These are phyloP conservation scores for Charina bottae DNA, from an alignment of 2,113 vertebrate species.

Conservation along the genomic window DNA sequence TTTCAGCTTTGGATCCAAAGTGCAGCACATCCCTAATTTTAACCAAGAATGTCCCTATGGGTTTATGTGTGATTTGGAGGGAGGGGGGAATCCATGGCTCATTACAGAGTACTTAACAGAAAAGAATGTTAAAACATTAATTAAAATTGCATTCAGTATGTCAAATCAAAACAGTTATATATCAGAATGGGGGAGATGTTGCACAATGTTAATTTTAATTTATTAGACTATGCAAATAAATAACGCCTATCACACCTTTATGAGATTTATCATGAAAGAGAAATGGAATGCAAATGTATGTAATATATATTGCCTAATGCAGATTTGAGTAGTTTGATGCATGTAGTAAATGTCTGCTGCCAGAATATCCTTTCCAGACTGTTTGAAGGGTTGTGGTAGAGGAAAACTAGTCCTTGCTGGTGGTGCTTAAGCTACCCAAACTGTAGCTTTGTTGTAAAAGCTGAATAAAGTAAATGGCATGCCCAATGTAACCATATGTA, in stretches of 20 bases:
- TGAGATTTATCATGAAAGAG: constrained; percentile 18
- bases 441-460: constrained; percentile 63
- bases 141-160: constrained; percentile 38
- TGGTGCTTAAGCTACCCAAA: constrained; percentile 42
- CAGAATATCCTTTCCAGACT: constrained; percentile 55
- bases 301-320: constrained; percentile 33
- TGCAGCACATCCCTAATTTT: background rate
- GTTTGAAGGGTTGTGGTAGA: constrained; percentile 43
- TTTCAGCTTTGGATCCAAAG: background rate
- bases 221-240: background rate
- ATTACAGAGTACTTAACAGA: background rate
- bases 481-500: constrained; percentile 45
- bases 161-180: constrained; percentile 29
- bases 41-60: background rate
- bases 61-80: background rate
- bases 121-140: background rate
- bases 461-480: constrained; percentile 60
- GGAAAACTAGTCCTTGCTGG: constrained; percentile 29
- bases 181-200: constrained; percentile 30
- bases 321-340: constrained; percentile 44
- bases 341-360: constrained; percentile 46
- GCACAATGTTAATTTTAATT: constrained; percentile 20
- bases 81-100: background rate
- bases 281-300: constrained; percentile 31
- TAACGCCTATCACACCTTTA: constrained; percentile 33